Evolutionary conservation across 2,797 vertebrate genomes (phyloP), one percentile per base, ranked within the genome.

Genomic region (Rhinatrema bivittatum): DNA sequence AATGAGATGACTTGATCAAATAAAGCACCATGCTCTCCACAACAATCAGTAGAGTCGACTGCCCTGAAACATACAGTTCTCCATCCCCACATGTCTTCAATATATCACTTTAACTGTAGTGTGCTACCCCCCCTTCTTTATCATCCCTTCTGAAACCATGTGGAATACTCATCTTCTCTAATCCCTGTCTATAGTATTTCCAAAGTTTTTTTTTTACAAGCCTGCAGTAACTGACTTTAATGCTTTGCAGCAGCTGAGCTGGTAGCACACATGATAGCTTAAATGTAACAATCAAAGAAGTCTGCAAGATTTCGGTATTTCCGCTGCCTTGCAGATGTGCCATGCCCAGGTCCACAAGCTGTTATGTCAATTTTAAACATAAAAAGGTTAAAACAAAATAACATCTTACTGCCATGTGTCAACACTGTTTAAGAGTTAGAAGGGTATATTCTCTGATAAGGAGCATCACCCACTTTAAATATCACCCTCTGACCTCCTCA

Each of bases 241-340:
- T 93, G 89, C 84, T 77, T 93, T 85, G 83, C 90, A 94, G 91
- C 89, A 91, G 87, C 84, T 78, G 86, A 83, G 81, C 84, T 88
- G 78, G 88, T 93, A 90, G 91, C 88, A 76, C 89, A 94, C 81
- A 91, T 84, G 88, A 94, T 92, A 97, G 87, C 87, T 91, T 85
- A 80, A 94, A 94, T 93, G 91, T 93, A 94, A 93, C 91, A 97
- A 93, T 96, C 90, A 97, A 94, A 95, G 88, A 81, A 81, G 71
- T 81, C 82, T 72, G 85, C 79, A 79, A 84, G 85, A 88, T 87
- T 84, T 85, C 74, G 88, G 90, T 89, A 93, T 95, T 96, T 97
- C 90, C 80, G 75, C 74, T 78, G 81, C 72, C 67, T 87, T 76
- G 79, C 89, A 91, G 87, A 91, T 94, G 91, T 91, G 85, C 77